Evolutionary conservation across 1,140 invertebrate genomes (phyloP), one percentile per base, ranked within the genome.

Genomic region (Eriosoma lanigerum): DNA sequence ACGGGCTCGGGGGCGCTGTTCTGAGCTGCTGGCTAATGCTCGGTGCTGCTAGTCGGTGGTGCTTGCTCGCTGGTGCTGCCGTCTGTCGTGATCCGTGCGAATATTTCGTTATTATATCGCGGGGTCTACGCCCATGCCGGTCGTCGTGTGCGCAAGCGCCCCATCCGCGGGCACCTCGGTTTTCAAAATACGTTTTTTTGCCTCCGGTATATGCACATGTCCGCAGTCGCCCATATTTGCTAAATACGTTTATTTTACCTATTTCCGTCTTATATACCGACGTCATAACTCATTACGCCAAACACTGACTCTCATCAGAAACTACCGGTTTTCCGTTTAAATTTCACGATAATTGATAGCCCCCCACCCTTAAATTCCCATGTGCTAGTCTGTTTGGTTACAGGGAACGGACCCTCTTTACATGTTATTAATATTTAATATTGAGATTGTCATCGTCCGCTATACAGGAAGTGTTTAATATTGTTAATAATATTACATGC

Each of bases 141-240:
- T 29, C 29, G 60, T 4, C 60, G 29, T 8, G 29, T 38, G 62
- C 62, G 62, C 62, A n/a, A 19, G 29, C 62, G n/a, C 29, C 17
- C 58, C 10, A 19, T 9, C 29, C 32, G 19, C 15, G 15, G 10
- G n/a, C 32, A 32, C 32, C 32, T 44, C 12, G 32, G 62, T 44
- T 66, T 66, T 66, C 29, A 3, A 44, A 66, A 44, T 66, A 10
- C 12, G 32, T 66, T 66, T 64, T 64, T 64, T 64, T 66, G 38
- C 8, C 17, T 21, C 62, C 32, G 62, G 9, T 9, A 58, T 21
- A 24, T 6, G 24, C 26, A 62, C 26, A 19, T 26, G 56, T 21
- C 56, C 21, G 54, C 21, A 10, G 54, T 8, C n/a, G 19, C 19
- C 52, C n/a, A 56, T 21, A 56, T 8, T 10, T 21, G 9, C 52